Evolutionary conservation across 2,113 vertebrate genomes (phyloP).

Genomic region (Panthera tigris): DNA sequence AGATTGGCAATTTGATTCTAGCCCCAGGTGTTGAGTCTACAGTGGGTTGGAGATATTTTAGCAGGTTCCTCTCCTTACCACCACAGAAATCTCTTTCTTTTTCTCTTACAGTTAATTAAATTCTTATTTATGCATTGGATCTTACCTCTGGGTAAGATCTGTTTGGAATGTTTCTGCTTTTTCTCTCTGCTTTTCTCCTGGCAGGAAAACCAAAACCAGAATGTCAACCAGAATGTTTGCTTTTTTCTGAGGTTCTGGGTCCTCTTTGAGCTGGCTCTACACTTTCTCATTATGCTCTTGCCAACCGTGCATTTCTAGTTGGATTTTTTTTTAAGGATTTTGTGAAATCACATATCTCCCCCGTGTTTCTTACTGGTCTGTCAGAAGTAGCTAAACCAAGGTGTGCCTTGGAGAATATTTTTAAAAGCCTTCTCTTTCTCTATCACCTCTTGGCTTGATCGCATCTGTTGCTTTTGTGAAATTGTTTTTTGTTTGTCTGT

Average conservation of each 20-base stretch:
- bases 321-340: not conserved
- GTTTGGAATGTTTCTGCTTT: not conserved
- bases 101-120: not conserved
- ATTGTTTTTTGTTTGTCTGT: not conserved
- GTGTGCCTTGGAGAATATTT: not conserved
- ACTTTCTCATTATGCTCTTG: not conserved
- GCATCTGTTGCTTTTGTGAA: not conserved
- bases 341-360: not conserved
- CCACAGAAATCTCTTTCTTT: not conserved
- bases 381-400: not conserved
- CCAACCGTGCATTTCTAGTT: not conserved
- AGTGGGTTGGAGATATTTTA: not conserved
- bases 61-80: not conserved
- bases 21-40: not conserved
- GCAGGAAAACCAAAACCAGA: not conserved
- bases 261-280: not conserved
- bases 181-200: not conserved
- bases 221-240: not conserved
- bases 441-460: not conserved
- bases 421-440: not conserved
- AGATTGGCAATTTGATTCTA: not conserved
- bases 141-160: not conserved
- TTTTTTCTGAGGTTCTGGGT: not conserved
- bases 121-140: not conserved
- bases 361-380: not conserved